These are phyloP conservation scores for Lasioglossum malachurum DNA, from an alignment of 2,888 invertebrate species.

Conservation along the genomic window DNA sequence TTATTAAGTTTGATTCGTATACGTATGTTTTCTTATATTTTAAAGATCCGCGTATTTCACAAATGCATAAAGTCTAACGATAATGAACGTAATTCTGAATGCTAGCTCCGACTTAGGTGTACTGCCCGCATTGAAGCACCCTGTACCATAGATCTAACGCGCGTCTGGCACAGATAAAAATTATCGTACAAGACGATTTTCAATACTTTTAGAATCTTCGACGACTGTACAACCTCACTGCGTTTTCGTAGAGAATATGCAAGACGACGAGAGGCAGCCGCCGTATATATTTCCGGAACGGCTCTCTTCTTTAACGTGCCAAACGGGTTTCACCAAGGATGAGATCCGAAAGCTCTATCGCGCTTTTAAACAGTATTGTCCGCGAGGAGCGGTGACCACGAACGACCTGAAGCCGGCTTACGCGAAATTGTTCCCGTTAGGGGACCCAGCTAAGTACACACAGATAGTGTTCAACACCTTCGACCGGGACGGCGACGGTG, in stretches of 20 bases:
- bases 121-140: background rate
- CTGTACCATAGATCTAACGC: background rate
- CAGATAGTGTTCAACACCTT: conserved; percentile 80
- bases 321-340: conserved; percentile 78
- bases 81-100: background rate
- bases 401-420: conserved; percentile 78
- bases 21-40: background rate
- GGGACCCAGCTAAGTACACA: conserved; percentile 78
- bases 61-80: background rate
- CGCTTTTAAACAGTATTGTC: conserved; percentile 80
- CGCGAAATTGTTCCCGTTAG: conserved; percentile 80
- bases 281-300: conserved; percentile 73
- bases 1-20: background rate
- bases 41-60: background rate
- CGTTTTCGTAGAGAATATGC: conserved; percentile 66
- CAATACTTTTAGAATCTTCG: conserved; percentile 56
- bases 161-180: conserved; percentile 13
- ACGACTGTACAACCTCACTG: conserved; percentile 55
- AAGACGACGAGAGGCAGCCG: conserved; percentile 67
- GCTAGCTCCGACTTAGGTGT: background rate
- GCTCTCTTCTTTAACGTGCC: conserved; percentile 68
- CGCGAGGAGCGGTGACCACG: conserved; percentile 75
- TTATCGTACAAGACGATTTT: conserved; percentile 56
- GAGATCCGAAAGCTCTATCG: conserved; percentile 79
- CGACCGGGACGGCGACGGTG: conserved; percentile 78